Evolutionary conservation across 2,797 vertebrate species (phyloP).

Genomic region (Peromyscus nudipes): DNA sequence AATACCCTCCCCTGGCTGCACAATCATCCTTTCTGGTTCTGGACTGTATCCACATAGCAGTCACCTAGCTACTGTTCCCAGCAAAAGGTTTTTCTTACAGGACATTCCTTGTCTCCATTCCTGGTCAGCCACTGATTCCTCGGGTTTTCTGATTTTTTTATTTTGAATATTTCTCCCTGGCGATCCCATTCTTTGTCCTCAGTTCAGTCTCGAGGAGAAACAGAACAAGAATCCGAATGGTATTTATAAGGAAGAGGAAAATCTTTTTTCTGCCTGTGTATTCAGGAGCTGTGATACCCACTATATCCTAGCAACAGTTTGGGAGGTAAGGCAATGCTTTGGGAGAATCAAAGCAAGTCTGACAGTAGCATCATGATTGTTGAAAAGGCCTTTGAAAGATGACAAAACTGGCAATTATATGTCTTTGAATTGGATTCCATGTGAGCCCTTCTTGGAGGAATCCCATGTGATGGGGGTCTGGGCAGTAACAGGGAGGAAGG

Average conservation of each 20-base stretch:
- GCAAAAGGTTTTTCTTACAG: background rate
- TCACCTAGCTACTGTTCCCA: constrained; percentile 30
- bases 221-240: constrained; percentile 75
- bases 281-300: constrained; percentile 81
- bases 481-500: constrained; percentile 41
- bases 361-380: constrained; percentile 75
- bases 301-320: constrained; percentile 85
- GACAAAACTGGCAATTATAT: constrained; percentile 83
- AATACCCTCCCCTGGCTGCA: background rate
- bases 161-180: constrained; percentile 64
- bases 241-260: constrained; percentile 77
- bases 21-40: background rate
- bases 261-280: constrained; percentile 79
- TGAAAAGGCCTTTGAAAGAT: constrained; percentile 84
- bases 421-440: constrained; percentile 80
- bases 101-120: background rate
- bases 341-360: constrained; percentile 81
- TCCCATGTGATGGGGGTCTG: constrained; percentile 69
- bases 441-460: constrained; percentile 78
- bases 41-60: background rate
- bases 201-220: constrained; percentile 76
- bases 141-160: constrained; percentile 74
- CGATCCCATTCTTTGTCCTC: constrained; percentile 74
- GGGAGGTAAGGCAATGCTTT: constrained; percentile 82
- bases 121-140: constrained; percentile 6